Conservation (phyloP, 2,113 vertebrate genomes). For the Xenopus borealis region DNA sequence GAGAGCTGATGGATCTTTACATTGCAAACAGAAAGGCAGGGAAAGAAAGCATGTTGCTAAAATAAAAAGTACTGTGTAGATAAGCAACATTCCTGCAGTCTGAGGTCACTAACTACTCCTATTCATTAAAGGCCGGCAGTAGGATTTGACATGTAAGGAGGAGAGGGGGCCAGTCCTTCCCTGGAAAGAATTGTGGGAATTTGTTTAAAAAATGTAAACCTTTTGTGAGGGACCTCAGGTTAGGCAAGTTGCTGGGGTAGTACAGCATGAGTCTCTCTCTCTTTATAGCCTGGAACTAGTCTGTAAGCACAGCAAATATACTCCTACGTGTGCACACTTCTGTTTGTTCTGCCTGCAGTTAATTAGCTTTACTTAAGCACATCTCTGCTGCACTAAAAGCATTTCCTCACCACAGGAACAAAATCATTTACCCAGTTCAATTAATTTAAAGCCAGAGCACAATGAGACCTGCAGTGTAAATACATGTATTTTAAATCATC, state of each 20-base stretch:
- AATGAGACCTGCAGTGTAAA: too few species aligned
- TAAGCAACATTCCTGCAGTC: slow-evolving; percentile 86
- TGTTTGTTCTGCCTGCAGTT: background rate
- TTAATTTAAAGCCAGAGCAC: too few species aligned
- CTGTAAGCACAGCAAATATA: background rate
- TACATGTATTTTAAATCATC: too few species aligned
- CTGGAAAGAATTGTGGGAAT: slow-evolving; percentile 62
- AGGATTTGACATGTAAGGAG: slow-evolving; percentile 63
- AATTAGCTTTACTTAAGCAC: background rate
- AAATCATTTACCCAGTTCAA: too few species aligned
- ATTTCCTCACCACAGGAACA: background rate
- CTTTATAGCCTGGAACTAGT: too few species aligned
- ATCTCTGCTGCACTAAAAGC: background rate
- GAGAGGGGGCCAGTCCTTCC: slow-evolving; percentile 59
- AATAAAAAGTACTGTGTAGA: slow-evolving; percentile 69
- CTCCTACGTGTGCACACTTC: too few species aligned
- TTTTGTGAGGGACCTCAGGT: background rate
- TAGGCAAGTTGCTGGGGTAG: background rate
- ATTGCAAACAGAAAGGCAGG: background rate
- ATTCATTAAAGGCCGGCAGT: slow-evolving; percentile 72
- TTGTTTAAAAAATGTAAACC: slow-evolving; percentile 59
- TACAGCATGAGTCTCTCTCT: background rate
- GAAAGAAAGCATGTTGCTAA: background rate
- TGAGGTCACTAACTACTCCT: slow-evolving; percentile 91
- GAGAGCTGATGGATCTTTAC: background rate